phyloP scores from a whole-genome alignment of 2,797 vertebrate genomes.

The Petrocephalus sullivani region DNA sequence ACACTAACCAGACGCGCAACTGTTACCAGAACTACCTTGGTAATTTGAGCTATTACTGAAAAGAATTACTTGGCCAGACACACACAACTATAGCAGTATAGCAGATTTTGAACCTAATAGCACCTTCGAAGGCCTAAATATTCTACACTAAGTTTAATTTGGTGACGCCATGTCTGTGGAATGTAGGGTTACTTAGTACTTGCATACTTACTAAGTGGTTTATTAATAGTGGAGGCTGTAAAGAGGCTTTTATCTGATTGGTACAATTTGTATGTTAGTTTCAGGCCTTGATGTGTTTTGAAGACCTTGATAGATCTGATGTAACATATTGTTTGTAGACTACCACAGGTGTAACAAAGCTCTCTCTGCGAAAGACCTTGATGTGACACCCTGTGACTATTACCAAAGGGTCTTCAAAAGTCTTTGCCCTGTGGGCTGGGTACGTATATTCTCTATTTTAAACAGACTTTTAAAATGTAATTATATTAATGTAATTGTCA shows the following conservation, averaged over 20 bases:
- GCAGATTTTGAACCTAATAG: not conserved
- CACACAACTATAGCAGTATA: not conserved
- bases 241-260: not conserved
- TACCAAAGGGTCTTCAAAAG: slow-evolving; percentile 71
- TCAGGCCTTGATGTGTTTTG: not conserved
- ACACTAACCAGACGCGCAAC: slow-evolving; percentile 75
- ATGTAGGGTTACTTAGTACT: not conserved
- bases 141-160: not conserved
- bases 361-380: slow-evolving; percentile 61
- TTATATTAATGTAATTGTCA: not conserved
- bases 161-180: not conserved
- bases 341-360: slow-evolving; percentile 73
- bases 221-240: not conserved
- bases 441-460: slow-evolving; percentile 38
- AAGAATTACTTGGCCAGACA: not conserved
- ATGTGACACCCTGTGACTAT: slow-evolving; percentile 64
- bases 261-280: not conserved
- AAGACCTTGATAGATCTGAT: not conserved
- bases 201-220: not conserved
- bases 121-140: not conserved
- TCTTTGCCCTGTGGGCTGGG: slow-evolving; percentile 68
- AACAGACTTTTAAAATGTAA: not conserved
- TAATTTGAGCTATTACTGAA: slow-evolving; percentile 30
- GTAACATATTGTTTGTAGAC: slow-evolving; percentile 44
- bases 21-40: slow-evolving; percentile 75